Base-by-base conservation (phyloP, 2,888 invertebrate genomes). In the Arctia plantaginis region DNA sequence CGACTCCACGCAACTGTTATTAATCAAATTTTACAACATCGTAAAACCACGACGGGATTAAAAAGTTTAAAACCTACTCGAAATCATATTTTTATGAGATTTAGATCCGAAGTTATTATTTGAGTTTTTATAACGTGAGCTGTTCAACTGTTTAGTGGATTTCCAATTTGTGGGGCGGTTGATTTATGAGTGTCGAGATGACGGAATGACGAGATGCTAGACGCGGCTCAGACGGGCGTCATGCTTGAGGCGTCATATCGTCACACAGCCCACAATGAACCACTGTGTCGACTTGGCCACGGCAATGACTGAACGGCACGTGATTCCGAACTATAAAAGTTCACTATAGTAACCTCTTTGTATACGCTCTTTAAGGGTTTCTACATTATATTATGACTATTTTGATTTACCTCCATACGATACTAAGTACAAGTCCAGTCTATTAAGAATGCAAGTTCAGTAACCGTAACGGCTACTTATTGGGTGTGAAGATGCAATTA, bases 41-140 rank as follows among this genome's bases (percentile, higher is more conserved):
- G 94, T 95, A 94, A 95, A 95, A 92, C 91, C 91, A 87, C 90
- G 88, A 85, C 89, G 91, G 93, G 94, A 95, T 95, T 95, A 95
- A 89, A 83, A 91, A 90, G 89, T 95, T 94, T 93, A 87, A 78
- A 92, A 89, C 87, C 90, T 88, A 90, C 89, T 92, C 90, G 90
- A 91, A 95, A 93, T 95, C 93, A 95, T 95, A 94, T 93, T 94
- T 95, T 95, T 95, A 95, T 93, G 93, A 90, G 89, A 91, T 93
- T 95, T 95, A 95, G 94, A 95, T 95, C 94, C 93, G 90, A 90
- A 90, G 91, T 93, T 94, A 92, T 93, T 91, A 92, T 93, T 93
- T 90, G 89, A 88, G 87, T 87, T 90, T 94, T 91, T 84, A 93
- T 93, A 92, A 91, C 77, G 88, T 86, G 88, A 89, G 92, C 87